phyloP scores from a whole-genome alignment of 2,113 vertebrate species.

The Sylvia atricapilla region DNA sequence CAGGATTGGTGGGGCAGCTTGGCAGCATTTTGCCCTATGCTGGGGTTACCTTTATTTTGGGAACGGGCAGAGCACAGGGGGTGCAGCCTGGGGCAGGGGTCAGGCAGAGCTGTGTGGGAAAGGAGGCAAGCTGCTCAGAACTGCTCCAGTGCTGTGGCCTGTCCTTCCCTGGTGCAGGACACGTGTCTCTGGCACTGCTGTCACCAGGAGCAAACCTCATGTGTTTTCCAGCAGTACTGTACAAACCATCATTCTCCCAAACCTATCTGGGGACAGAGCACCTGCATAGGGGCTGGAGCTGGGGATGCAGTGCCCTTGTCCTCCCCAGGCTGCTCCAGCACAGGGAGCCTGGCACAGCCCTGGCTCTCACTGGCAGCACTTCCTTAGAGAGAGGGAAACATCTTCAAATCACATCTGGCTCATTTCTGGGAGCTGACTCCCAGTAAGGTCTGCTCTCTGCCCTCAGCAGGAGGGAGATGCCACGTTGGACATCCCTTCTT shows the following conservation, averaged over 20 bases:
- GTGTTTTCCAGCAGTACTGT: background rate
- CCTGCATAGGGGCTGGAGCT: background rate
- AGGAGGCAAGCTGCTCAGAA: background rate
- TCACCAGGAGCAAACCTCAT: background rate
- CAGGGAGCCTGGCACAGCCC: background rate
- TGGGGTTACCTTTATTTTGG: background rate
- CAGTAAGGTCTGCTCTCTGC: background rate
- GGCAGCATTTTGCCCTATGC: background rate
- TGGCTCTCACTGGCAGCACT: background rate
- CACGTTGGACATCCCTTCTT: rapidly evolving
- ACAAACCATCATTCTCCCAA: background rate
- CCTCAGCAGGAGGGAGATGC: background rate
- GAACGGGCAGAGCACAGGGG: rapidly evolving
- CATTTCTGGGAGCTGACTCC: background rate
- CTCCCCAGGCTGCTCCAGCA: background rate
- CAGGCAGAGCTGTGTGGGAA: background rate
- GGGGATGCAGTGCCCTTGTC: background rate
- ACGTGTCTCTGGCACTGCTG: background rate
- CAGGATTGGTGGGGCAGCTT: background rate
- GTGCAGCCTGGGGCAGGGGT: rapidly evolving
- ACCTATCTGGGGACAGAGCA: background rate
- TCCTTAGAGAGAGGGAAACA: background rate
- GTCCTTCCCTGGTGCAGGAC: background rate
- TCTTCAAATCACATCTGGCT: background rate
- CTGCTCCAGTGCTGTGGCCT: background rate